Percentiles rank a stretch among this genome's conserved stretches.
phyloP scores from a whole-genome alignment of 2,113 vertebrate genomes.

The Pangasianodon hypophthalmus region DNA sequence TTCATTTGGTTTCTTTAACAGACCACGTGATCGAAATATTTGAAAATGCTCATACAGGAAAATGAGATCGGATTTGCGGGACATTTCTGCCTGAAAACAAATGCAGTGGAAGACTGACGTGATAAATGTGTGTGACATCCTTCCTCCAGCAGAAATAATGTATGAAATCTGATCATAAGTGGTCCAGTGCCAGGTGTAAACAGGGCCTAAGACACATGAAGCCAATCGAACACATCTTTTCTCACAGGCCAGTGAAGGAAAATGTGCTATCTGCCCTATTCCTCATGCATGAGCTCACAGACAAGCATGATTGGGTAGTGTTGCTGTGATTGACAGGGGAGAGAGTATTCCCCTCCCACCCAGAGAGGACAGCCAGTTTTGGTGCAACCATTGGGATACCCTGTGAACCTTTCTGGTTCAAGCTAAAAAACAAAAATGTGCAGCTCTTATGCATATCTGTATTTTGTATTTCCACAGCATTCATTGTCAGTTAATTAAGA shows the following conservation, averaged over 20 bases:
- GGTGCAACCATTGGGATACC: neutral
- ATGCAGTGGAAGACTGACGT: neutral
- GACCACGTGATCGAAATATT: neutral
- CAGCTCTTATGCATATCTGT: neutral
- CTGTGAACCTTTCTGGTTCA: neutral
- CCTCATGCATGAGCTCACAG: neutral
- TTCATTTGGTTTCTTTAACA: neutral
- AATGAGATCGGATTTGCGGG: neutral
- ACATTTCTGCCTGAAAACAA: neutral
- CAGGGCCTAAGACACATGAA: neutral
- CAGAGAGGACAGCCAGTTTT: neutral
- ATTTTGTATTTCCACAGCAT: neutral
- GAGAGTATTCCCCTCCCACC: neutral
- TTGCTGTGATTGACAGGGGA: neutral
- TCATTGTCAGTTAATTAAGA: neutral
- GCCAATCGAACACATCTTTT: too few relatives aligned
- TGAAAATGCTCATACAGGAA: neutral
- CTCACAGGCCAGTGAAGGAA: too few relatives aligned
- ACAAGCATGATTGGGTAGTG: neutral
- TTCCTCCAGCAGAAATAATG: neutral
- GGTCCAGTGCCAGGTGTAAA: neutral
- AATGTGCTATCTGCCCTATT: neutral
- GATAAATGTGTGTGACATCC: too few relatives aligned
- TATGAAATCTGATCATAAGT: neutral
- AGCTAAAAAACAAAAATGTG: neutral